Conservation (phyloP, 2,888 invertebrate genomes). For the Trachelus stipa region DNA sequence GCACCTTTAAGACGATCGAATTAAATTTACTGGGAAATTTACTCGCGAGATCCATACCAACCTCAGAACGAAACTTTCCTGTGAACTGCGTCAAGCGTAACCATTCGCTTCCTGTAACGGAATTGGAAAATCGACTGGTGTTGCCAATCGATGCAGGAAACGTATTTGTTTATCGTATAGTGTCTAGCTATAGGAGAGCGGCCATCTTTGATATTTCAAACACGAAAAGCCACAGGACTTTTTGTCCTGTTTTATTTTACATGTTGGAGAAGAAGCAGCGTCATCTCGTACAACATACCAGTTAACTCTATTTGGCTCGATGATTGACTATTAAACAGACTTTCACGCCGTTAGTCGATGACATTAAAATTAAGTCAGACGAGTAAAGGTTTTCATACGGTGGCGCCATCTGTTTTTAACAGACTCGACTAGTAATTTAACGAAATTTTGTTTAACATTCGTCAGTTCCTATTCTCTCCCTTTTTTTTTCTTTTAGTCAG, state of each 20-base stretch:
- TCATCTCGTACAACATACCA: constrained; percentile 25
- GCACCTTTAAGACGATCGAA: constrained; percentile 2
- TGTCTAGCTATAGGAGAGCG: background rate
- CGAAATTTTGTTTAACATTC: background rate
- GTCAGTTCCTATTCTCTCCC: background rate
- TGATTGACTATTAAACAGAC: constrained; percentile 40
- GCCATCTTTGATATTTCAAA: background rate
- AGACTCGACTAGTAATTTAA: background rate
- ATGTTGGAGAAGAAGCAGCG: background rate
- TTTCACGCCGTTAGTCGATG: constrained; percentile 39
- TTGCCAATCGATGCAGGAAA: background rate
- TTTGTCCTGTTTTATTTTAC: background rate
- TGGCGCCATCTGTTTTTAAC: background rate
- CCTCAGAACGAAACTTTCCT: background rate
- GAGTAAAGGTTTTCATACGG: background rate
- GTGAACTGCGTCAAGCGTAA: background rate
- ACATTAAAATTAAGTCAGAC: background rate
- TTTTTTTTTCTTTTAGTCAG: background rate
- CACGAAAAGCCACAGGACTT: background rate
- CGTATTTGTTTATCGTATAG: background rate
- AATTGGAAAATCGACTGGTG: background rate
- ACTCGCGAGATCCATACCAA: background rate
- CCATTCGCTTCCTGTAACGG: background rate
- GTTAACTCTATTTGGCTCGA: constrained; percentile 34
- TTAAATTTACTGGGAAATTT: background rate